Evolutionary conservation across 2,797 vertebrate genomes (phyloP).

Genomic region (Mormyrops boulengeri): DNA sequence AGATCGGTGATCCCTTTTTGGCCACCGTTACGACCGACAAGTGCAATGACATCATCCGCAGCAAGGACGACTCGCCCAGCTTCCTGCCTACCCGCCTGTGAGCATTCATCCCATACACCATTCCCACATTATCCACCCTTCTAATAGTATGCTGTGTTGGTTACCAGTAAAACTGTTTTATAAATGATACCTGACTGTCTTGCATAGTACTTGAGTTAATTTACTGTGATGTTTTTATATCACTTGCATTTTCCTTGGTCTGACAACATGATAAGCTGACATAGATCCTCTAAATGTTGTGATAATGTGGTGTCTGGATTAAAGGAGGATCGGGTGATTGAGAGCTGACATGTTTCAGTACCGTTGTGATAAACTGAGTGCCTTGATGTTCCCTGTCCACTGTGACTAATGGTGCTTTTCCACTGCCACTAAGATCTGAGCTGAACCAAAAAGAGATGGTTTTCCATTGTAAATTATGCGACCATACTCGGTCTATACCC

Average conservation of each 20-base stretch:
- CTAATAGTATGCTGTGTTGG: background rate
- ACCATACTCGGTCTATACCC: background rate
- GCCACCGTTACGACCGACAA: conserved; percentile 76
- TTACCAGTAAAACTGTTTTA: background rate
- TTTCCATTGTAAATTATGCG: background rate
- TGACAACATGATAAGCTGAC: background rate
- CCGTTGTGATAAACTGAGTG: background rate
- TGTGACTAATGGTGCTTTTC: background rate
- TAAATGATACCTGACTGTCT: background rate
- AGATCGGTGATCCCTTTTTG: conserved; percentile 74
- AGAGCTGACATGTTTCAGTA: background rate
- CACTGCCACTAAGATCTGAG: background rate
- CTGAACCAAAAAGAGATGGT: background rate
- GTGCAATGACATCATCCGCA: conserved; percentile 88
- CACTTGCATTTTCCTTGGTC: background rate
- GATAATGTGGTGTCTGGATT: background rate
- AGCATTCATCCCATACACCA: conserved; percentile 45
- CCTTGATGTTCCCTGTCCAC: background rate
- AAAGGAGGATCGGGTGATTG: background rate
- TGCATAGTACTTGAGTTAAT: background rate
- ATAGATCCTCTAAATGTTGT: background rate
- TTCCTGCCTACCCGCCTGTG: conserved; percentile 86
- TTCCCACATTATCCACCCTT: background rate
- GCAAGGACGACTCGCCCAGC: conserved; percentile 90
- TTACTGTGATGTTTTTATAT: background rate